Percentiles rank a stretch among this genome's conserved stretches.
Evolutionary conservation across 2,113 vertebrate genomes (phyloP).

Genomic region (Oplegnathus fasciatus): DNA sequence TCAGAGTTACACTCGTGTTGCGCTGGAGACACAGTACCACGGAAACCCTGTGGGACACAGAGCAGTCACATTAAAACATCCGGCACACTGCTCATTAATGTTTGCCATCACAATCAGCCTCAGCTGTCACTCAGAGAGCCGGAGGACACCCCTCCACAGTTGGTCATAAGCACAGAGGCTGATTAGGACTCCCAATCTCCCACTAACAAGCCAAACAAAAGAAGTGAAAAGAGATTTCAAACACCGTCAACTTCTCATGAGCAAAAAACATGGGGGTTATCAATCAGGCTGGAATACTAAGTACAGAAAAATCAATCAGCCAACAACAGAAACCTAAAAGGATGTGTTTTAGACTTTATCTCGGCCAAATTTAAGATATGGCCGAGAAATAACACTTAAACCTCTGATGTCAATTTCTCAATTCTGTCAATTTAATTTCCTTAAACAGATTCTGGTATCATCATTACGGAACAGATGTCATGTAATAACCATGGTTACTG

Average conservation of each 20-base stretch:
- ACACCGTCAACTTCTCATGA: background rate
- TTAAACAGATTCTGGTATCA: conserved; percentile 36
- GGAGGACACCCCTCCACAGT: conserved; percentile 35
- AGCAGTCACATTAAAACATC: conserved; percentile 52
- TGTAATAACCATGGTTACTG: conserved; percentile 75
- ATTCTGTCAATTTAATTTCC: conserved; percentile 43
- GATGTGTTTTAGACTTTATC: background rate
- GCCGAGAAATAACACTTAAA: background rate
- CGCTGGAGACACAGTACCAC: conserved; percentile 77
- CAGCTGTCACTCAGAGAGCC: conserved; percentile 53
- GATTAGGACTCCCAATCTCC: conserved; percentile 37
- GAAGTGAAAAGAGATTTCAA: conserved; percentile 13
- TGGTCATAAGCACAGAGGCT: conserved; percentile 4
- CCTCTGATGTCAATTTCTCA: conserved; percentile 12
- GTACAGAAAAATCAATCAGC: background rate
- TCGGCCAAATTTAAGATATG: background rate
- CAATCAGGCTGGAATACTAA: background rate
- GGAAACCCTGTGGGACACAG: conserved; percentile 80
- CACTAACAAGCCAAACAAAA: conserved; percentile 36
- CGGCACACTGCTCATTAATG: conserved; percentile 42
- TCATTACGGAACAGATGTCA: conserved; percentile 74
- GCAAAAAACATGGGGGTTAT: background rate
- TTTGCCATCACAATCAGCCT: conserved; percentile 55
- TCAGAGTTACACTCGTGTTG: conserved; percentile 82
- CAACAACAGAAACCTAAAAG: background rate